Conservation (phyloP, 2,797 vertebrate genomes). For the Uromys caudimaculatus region DNA sequence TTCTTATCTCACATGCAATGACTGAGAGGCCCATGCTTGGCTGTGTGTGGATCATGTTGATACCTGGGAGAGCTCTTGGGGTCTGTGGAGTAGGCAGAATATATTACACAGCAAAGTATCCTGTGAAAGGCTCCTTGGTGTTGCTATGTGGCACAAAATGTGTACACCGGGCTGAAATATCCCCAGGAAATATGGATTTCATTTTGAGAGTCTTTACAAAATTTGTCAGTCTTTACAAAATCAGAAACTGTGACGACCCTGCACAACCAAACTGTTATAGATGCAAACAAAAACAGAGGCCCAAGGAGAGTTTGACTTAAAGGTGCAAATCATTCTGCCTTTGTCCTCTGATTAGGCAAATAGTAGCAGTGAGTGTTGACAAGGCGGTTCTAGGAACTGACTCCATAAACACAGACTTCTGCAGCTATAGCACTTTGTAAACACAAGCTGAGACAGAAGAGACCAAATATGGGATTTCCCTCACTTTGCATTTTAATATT, state of each 20-base stretch:
- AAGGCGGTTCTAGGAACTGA: not conserved
- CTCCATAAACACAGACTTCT: constrained; percentile 22
- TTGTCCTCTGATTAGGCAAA: constrained; percentile 58
- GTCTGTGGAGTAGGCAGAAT: not conserved
- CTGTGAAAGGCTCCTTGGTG: not conserved
- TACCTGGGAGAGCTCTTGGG: not conserved
- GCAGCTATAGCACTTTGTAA: constrained; percentile 1
- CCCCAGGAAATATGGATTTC: not conserved
- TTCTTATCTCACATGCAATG: not conserved
- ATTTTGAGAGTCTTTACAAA: not conserved
- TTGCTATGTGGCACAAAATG: not conserved
- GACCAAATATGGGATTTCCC: not conserved
- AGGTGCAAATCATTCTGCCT: constrained; percentile 3
- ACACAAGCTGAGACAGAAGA: not conserved
- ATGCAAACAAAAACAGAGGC: not conserved
- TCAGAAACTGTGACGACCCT: not conserved
- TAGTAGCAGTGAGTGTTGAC: constrained; percentile 53
- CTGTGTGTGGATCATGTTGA: not conserved
- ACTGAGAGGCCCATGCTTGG: not conserved
- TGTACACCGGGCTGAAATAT: not conserved
- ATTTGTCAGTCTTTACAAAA: constrained; percentile 9
- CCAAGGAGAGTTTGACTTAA: constrained; percentile 19
- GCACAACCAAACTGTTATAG: not conserved
- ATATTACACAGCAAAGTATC: not conserved
- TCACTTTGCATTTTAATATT: not conserved